phyloP scores from a whole-genome alignment of 2,797 vertebrate species.

The Tragelaphus oryx region DNA sequence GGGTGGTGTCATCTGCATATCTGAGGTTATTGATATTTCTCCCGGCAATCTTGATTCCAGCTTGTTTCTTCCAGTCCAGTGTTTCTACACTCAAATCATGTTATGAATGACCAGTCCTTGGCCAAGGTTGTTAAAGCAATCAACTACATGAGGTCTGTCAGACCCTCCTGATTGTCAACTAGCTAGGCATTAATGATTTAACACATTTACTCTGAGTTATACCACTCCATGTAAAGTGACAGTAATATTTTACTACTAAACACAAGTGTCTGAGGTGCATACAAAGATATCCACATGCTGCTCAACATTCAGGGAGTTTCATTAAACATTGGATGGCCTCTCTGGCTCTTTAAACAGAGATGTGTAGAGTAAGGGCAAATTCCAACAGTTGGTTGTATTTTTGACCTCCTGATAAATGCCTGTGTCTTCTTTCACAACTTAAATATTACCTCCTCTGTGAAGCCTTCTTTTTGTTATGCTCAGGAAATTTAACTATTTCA shows the following conservation, averaged over 20 bases:
- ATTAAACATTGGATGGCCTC: not conserved
- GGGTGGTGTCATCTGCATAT: too few species aligned
- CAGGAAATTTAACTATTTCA: not conserved
- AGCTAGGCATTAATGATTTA: not conserved
- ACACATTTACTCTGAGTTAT: slow-evolving; percentile 1
- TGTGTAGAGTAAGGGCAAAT: not conserved
- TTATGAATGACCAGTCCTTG: not conserved
- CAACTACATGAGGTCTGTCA: not conserved
- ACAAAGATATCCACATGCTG: not conserved
- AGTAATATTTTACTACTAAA: slow-evolving; percentile 14
- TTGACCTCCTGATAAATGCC: not conserved
- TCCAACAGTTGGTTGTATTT: not conserved
- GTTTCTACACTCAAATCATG: not conserved
- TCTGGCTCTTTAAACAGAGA: not conserved
- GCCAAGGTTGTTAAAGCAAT: not conserved
- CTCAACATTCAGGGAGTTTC: not conserved
- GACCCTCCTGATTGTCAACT: not conserved
- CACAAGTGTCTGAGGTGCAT: not conserved
- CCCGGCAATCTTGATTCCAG: too few species aligned
- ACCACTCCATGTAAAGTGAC: not conserved
- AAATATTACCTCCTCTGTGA: not conserved
- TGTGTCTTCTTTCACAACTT: slow-evolving; percentile 19
- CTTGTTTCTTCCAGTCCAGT: too few species aligned
- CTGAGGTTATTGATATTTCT: too few species aligned
- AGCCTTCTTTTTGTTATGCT: not conserved